Evolutionary conservation across 2,113 vertebrate genomes (phyloP).

Genomic region (Dunckerocampus dactyliophorus): DNA sequence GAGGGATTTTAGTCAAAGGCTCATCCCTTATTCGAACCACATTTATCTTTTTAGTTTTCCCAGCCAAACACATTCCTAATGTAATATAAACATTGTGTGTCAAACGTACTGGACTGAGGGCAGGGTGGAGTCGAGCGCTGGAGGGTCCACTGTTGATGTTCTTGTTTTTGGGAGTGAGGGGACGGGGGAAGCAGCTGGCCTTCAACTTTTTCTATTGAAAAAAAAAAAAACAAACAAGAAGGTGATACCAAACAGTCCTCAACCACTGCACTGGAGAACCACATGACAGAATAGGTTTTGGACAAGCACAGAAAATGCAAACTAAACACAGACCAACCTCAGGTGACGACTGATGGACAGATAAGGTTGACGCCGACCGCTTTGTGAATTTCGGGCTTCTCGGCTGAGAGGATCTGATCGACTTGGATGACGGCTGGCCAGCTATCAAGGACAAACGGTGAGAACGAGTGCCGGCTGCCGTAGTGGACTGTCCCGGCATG

Average conservation of each 20-base stretch:
- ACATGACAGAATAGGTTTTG: too few relatives aligned
- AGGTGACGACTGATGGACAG: constrained; percentile 39
- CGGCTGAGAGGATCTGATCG: constrained; percentile 13
- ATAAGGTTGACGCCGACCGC: constrained; percentile 20
- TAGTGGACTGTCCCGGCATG: constrained; percentile 59
- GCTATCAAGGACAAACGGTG: constrained; percentile 77
- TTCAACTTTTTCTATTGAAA: constrained; percentile 74
- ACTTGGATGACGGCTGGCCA: constrained; percentile 58
- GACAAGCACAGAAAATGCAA: background rate
- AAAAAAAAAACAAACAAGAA: constrained; percentile 29
- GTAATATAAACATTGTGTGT: too few relatives aligned
- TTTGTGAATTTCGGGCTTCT: constrained; percentile 41
- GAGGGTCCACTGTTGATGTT: constrained; percentile 49
- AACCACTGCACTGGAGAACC: too few relatives aligned
- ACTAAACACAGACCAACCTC: constrained; percentile 50
- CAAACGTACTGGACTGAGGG: constrained; percentile 47
- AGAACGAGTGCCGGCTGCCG: constrained; percentile 16
- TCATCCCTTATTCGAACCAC: too few relatives aligned
- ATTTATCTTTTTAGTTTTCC: too few relatives aligned
- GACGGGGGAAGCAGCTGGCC: constrained; percentile 84
- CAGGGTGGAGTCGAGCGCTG: constrained; percentile 16
- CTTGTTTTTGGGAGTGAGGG: constrained; percentile 79
- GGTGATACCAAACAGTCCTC: too few relatives aligned
- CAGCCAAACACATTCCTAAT: too few relatives aligned
- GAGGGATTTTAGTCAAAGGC: too few relatives aligned